Evolutionary conservation across 2,797 vertebrate genomes (phyloP), one percentile per base, ranked within the genome.

Genomic region (Gymnodraco acuticeps): DNA sequence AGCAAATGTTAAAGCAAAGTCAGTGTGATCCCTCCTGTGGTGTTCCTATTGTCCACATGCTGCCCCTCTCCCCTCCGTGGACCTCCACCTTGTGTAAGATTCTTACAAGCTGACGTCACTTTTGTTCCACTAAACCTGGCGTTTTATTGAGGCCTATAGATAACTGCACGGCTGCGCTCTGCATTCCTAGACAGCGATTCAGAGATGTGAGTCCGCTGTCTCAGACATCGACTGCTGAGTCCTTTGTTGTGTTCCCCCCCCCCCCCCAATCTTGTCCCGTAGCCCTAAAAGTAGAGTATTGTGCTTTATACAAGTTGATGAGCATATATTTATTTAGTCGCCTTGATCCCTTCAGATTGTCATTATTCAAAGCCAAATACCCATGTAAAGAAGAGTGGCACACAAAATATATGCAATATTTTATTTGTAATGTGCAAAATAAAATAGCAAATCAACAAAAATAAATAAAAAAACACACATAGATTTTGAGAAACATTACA

Each of bases 181-280:
- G 87, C 94, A 95, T 96, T 95, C 95, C 93, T 90, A 94, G 94
- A 94, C 92, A 0, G 73, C 89, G 83, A 95, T 89, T 95, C 94
- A 95, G 90, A 88, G 83, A 73, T 45, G 67, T 70, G 75, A 86
- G 74, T 80, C 76, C 33, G 11, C 68, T 27, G 75, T 81, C 74
- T 77, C 78, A 90, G 85, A 90, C 89, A 31, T 45, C 31, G 38
- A 10, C 75, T 69, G 46, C 50, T 58, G 42, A 82, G 62, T 60
- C 4, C 80, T 75, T 78, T 48, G 23, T 38, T 20, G 17, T 27
- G 42, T 43, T 56, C 46, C 17, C 4, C 33, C 8, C 33, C 33
- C 33, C 33, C 33, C 7, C 33, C 33, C 7, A 38, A 38, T 38
- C 33, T 9, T 9, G 8, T 9, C 6, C 33, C 8, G 33, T 38